Base-by-base conservation (phyloP, 2,797 vertebrate species). In the Carapus acus region DNA sequence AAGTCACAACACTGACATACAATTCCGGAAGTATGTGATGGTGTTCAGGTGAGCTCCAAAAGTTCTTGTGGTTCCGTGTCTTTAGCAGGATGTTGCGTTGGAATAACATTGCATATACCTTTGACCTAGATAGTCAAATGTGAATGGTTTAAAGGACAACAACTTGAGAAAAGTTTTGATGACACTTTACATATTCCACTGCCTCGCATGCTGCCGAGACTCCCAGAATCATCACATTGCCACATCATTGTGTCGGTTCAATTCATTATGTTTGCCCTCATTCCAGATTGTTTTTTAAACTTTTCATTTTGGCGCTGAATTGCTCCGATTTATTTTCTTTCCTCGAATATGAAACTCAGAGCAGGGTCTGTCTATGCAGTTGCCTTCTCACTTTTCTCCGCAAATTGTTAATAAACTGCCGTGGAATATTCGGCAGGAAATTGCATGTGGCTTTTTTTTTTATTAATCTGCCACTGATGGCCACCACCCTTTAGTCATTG, bases 351-450 rank as follows among this genome's bases (percentile, higher is more conserved):
- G 15, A 43, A 50, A 15, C 19, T 23, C 36, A 22, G 15, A 5
- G 40, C 49, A 15, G 1, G 37, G 31, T 22, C 27, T n/a, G 8
- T 2, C 14, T 41, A 19, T 66, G 4, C 20, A 39, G 17, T n/a
- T 46, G 40, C 15, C 41, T 53, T 24, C 22, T 34, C 17, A 27
- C 23, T 49, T 2, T 39, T 54, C 14, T 1, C 20, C 21, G 4
- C 56, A n/a, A 64, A 58, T 38, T 45, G 43, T 34, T 61, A 46
- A 55, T 43, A 33, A 58, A 38, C 19, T 16, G 21, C 24, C 55
- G 34, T 36, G 24, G 42, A 43, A 53, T 44, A 20, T 51, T 43
- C 20, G 42, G 22, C 24, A 34, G 37, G 18, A 36, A 57, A 49
- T 49, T 40, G 4, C 27, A 49, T 23, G 8, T 17, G 21, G 42